phyloP scores from a whole-genome alignment of 2,888 invertebrate species.

The Lottia gigantea region DNA sequence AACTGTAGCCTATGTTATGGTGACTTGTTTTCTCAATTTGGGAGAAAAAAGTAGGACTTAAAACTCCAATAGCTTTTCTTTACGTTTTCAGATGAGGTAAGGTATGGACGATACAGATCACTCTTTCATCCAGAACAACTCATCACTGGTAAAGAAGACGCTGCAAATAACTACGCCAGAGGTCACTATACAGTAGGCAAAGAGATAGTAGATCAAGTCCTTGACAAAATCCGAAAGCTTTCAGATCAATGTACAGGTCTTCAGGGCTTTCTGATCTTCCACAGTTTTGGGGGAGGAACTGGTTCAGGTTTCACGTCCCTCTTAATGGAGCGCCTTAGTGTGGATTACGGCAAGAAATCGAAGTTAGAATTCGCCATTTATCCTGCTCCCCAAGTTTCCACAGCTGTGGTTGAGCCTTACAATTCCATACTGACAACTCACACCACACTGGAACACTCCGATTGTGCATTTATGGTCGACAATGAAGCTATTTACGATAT shows the following conservation, averaged over 20 bases:
- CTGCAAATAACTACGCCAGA: slow-evolving; percentile 1
- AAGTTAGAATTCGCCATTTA: background rate
- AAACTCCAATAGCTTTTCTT: background rate
- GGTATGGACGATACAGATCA: background rate
- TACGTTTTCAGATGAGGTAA: background rate
- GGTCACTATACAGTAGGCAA: background rate
- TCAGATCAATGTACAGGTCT: slow-evolving; percentile 5
- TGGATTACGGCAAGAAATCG: background rate
- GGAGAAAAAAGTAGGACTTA: background rate
- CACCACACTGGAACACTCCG: slow-evolving; percentile 1
- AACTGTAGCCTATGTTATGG: too few relatives aligned
- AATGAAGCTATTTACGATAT: slow-evolving; percentile 6
- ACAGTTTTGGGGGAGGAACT: background rate
- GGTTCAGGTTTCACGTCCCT: background rate
- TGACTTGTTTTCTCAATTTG: too few relatives aligned
- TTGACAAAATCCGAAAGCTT: slow-evolving; percentile 3
- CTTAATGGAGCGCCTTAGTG: background rate
- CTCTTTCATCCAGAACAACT: background rate
- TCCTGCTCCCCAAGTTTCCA: slow-evolving; percentile 5
- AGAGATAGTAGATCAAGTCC: background rate
- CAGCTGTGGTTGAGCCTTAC: slow-evolving; percentile 5
- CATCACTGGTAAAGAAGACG: background rate
- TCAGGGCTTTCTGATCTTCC: background rate
- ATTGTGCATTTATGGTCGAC: slow-evolving; percentile 3
- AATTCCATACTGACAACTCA: background rate